phyloP scores from a whole-genome alignment of 2,888 invertebrate genomes.

The Lapara coniferarum region DNA sequence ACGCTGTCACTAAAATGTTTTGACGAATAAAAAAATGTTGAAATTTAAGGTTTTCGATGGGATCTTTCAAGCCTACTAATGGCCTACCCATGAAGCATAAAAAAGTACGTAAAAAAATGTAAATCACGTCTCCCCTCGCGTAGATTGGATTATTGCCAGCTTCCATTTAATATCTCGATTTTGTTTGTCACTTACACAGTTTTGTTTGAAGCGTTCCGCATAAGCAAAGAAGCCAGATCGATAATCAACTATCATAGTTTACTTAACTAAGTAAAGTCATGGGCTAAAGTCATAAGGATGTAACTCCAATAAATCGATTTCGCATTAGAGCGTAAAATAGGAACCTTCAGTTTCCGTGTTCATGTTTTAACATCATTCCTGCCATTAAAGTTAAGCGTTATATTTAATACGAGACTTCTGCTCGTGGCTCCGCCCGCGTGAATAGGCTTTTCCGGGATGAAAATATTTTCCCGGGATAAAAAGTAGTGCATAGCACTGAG shows the following conservation, averaged over 20 bases:
- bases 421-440: too few relatives aligned
- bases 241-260: not conserved
- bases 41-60: not conserved
- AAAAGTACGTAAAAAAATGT: not conserved
- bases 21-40: not conserved
- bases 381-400: too few relatives aligned
- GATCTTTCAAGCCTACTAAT: constrained; percentile 2
- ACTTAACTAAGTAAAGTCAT: constrained; percentile 3
- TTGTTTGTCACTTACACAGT: constrained; percentile 22
- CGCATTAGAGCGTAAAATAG: too few relatives aligned
- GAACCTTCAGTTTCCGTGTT: too few relatives aligned
- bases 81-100: constrained; percentile 12
- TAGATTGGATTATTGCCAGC: constrained; percentile 15
- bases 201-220: constrained; percentile 9
- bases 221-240: not conserved
- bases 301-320: not conserved
- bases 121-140: constrained; percentile 9
- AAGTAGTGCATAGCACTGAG: too few relatives aligned
- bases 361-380: too few relatives aligned
- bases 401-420: too few relatives aligned
- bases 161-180: constrained; percentile 16
- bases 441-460: too few relatives aligned
- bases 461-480: too few relatives aligned
- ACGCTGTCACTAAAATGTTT: too few relatives aligned
- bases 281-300: not conserved